Percentiles rank a stretch among this genome's conserved stretches.
Evolutionary conservation across 2,113 vertebrate genomes (phyloP).

Genomic region (Egretta garzetta): DNA sequence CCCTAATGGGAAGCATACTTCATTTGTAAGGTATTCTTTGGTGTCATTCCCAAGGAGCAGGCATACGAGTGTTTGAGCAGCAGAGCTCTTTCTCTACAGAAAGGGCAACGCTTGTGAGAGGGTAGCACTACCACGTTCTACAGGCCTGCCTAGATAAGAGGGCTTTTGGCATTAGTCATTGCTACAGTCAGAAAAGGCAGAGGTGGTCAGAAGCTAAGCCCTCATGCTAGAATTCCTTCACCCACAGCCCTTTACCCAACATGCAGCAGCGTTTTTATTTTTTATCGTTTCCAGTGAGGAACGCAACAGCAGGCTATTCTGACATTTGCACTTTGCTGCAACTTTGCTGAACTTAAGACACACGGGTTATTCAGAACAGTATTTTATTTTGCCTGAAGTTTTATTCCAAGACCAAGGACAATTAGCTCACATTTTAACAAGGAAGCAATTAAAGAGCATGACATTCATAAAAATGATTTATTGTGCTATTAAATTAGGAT

Average conservation of each 20-base stretch:
- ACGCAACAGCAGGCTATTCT: neutral
- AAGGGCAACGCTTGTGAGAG: neutral
- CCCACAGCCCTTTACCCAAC: neutral
- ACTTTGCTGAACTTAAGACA: neutral
- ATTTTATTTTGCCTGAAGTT: slow-evolving; percentile 67
- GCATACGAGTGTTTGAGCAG: slow-evolving; percentile 44
- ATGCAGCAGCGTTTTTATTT: neutral
- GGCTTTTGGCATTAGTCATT: neutral
- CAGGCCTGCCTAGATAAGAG: neutral
- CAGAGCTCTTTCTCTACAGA: neutral
- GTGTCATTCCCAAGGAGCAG: slow-evolving; percentile 78
- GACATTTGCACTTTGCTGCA: neutral
- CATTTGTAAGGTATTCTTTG: slow-evolving; percentile 81
- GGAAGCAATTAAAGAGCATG: slow-evolving; percentile 72
- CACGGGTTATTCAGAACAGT: neutral
- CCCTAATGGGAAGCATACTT: slow-evolving; percentile 81
- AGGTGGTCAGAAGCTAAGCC: neutral
- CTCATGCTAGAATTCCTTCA: neutral
- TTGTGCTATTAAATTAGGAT: slow-evolving; percentile 72
- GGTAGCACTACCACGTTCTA: neutral
- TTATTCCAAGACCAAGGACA: slow-evolving; percentile 58
- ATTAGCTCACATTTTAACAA: slow-evolving; percentile 78
- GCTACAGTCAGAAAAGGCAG: neutral
- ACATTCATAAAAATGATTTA: slow-evolving; percentile 76
- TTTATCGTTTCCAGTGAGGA: neutral